Evolutionary conservation across 2,113 vertebrate genomes (phyloP), one percentile per base, ranked within the genome.

Genomic region (Gymnobelideus leadbeateri): DNA sequence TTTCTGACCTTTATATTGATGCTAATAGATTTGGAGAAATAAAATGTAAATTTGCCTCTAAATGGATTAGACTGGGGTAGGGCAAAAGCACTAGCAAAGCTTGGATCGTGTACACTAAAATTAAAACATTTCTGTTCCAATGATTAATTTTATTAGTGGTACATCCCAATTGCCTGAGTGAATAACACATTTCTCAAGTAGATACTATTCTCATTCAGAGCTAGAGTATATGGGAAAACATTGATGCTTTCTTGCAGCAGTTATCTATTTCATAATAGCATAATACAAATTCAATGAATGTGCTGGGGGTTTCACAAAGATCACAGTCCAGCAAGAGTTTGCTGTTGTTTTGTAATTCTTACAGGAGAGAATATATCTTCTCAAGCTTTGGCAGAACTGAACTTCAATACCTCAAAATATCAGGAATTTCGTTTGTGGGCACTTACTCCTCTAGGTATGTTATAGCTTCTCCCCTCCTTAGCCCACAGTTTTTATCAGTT

Each of bases 21-120:
- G 96, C 96, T 98, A 98, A 98, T 96, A 97, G 97, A 96, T 97
- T 98, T 98, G 97, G 97, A 98, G 98, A 98, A 98, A 98, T 98
- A 97, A 98, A 98, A 98, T 98, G 98, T 97, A 98, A 98, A 98
- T 98, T 98, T 97, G 54, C 77, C 97, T 98, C 97, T 98, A 98
- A 98, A 98, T 98, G 97, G 97, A 98, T 98, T 97, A 98, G 94
- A 98, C 97, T 96, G 94, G 96, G 96, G 95, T 98, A 95, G 95
- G 94, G 57, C 94, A 54, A 95, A 89, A 91, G 93, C 9, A 53
- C 19, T 52, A 94, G 94, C 96, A 96, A 95, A 93, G 94, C 97
- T 98, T 95, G 91, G 95, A 98, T 95, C 97, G 95, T 98, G 98
- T 91, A 93, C 92, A 91, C 96, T 97, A 97, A 98, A 98, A 98